Conservation (phyloP, 1,140 invertebrate species). For the Nasonia vitripennis region DNA sequence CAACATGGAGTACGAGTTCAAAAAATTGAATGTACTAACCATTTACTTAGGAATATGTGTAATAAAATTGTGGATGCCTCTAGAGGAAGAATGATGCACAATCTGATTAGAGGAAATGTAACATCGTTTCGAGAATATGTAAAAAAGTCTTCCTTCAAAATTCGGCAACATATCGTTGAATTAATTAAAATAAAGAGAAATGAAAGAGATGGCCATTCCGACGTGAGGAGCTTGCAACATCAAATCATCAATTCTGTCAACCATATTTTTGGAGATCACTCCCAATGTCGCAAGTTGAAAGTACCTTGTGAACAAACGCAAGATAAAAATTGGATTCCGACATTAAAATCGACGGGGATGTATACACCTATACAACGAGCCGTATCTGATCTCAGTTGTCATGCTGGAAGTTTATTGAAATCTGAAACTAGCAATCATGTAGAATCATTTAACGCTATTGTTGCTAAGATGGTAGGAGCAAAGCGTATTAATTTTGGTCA, state of each 20-base stretch:
- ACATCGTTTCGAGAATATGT: neutral
- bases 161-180: neutral
- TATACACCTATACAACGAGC: neutral
- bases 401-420: slow-evolving; percentile 63
- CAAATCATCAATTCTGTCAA: neutral
- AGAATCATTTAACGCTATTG: slow-evolving; percentile 64
- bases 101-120: neutral
- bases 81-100: neutral
- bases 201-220: neutral
- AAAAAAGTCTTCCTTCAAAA: neutral
- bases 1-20: neutral
- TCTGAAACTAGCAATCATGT: neutral
- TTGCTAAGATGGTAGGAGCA: slow-evolving; percentile 51
- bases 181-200: neutral
- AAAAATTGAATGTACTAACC: neutral
- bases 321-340: neutral
- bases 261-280: slow-evolving; percentile 10
- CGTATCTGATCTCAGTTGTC: slow-evolving; percentile 22
- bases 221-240: neutral
- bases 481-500: slow-evolving; percentile 63
- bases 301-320: neutral
- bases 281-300: neutral
- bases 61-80: neutral
- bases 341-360: neutral
- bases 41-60: neutral